Conservation (phyloP, 1,140 invertebrate genomes). For the Triops longicaudatus region DNA sequence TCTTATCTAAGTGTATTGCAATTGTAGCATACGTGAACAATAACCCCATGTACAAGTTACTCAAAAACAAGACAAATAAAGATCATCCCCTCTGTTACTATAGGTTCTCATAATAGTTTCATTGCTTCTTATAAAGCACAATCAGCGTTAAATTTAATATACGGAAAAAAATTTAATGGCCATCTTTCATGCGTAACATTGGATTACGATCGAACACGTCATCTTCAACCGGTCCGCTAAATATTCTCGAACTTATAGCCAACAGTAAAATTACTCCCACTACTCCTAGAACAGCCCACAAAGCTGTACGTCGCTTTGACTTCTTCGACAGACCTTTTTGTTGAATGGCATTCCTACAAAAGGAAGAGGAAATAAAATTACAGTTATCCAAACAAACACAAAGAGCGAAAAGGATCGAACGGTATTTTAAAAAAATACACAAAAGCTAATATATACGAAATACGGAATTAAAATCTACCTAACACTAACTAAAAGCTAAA, state of each 20-base stretch:
- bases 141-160: background rate
- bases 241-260: conserved; percentile 22
- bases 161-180: background rate
- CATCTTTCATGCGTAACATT: conserved; percentile 3
- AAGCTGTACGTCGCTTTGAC: conserved; percentile 18
- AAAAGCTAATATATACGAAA: no score
- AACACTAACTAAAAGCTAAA: no score
- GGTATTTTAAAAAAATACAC: background rate
- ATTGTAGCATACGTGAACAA: background rate
- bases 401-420: background rate
- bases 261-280: conserved; percentile 1
- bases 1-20: background rate
- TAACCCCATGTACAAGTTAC: conserved; percentile 3
- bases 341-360: background rate
- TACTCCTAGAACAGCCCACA: background rate
- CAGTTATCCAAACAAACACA: background rate
- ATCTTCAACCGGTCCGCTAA: conserved; percentile 4
- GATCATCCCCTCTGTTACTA: background rate
- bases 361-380: no score
- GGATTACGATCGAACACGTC: conserved; percentile 6
- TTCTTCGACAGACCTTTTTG: conserved; percentile 18
- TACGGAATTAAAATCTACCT: no score
- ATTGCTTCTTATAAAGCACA: background rate
- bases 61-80: background rate
- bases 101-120: background rate